These are phyloP conservation scores for Pterois miles DNA, from an alignment of 2,797 vertebrate genomes.

Conservation along the genomic window DNA sequence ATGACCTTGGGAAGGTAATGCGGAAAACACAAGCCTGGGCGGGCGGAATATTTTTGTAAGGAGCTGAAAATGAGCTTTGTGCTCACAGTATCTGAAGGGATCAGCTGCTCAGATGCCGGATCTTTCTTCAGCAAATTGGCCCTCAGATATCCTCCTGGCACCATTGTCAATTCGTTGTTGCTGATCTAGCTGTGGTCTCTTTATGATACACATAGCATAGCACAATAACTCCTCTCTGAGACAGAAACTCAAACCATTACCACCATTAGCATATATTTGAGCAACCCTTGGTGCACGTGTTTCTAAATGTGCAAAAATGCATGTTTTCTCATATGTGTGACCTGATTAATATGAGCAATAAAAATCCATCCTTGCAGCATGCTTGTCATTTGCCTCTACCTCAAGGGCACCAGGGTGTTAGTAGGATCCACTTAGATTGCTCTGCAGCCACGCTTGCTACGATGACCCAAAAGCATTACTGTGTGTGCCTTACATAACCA, in stretches of 20 bases:
- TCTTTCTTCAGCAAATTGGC: slow-evolving; percentile 68
- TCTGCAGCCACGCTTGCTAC: slow-evolving; percentile 40
- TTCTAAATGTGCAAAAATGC: slow-evolving; percentile 16
- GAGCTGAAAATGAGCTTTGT: slow-evolving; percentile 59
- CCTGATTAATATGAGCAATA: slow-evolving; percentile 18
- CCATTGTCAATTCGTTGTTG: slow-evolving; percentile 56
- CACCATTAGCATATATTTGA: slow-evolving; percentile 6
- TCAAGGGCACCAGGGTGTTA: slow-evolving; percentile 27
- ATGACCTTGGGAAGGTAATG: slow-evolving; percentile 39
- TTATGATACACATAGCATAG: slow-evolving; percentile 20
- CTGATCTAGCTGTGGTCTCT: slow-evolving; percentile 48
- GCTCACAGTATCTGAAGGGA: slow-evolving; percentile 62
- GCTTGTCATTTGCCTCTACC: slow-evolving; percentile 48
- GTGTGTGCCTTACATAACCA: slow-evolving; percentile 39
- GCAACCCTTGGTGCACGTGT: background rate
- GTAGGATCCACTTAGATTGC: slow-evolving; percentile 48
- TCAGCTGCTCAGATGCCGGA: slow-evolving; percentile 66
- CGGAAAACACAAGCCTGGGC: slow-evolving; percentile 26
- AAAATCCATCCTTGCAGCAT: slow-evolving; percentile 34
- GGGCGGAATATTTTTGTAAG: slow-evolving; percentile 47
- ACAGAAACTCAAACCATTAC: slow-evolving; percentile 20
- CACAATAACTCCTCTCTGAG: slow-evolving; percentile 24
- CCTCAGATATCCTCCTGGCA: slow-evolving; percentile 63
- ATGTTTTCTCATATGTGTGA: slow-evolving; percentile 15
- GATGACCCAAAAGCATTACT: slow-evolving; percentile 48